A percentile compares a stretch with the other conserved stretches of the same genome.
phyloP scores from a whole-genome alignment of 1,140 invertebrate genomes.

The Aphelinus atriplicis region DNA sequence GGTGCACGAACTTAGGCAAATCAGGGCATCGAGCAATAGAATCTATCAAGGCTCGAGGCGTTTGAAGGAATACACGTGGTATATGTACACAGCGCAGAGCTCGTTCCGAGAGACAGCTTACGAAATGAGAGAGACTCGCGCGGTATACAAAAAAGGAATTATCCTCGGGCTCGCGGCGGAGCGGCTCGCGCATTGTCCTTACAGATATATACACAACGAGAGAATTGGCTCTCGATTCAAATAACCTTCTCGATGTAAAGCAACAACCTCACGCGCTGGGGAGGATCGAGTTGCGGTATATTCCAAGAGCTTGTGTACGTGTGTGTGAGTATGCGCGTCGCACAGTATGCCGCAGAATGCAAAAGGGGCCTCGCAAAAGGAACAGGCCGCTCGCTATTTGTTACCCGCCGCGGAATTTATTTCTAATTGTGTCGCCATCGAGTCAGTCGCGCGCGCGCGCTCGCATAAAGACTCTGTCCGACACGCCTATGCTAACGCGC shows the following conservation, averaged over 20 bases:
- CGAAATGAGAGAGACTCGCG: background rate
- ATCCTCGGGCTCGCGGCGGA: slow-evolving; percentile 1
- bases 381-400: slow-evolving; percentile 27
- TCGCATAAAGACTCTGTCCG: slow-evolving; percentile 2
- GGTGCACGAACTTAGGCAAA: background rate
- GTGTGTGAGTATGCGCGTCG: too few species aligned
- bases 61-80: background rate
- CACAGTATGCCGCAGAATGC: background rate
- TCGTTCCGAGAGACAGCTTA: background rate
- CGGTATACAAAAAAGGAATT: slow-evolving; percentile 22
- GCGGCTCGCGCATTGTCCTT: background rate
- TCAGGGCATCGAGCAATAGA: background rate
- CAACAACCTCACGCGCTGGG: slow-evolving; percentile 10
- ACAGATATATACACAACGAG: background rate
- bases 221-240: slow-evolving; percentile 37
- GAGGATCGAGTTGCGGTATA: background rate
- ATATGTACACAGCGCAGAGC: background rate
- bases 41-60: slow-evolving; percentile 1
- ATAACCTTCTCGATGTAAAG: slow-evolving; percentile 10
- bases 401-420: slow-evolving; percentile 40
- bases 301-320: too few species aligned
- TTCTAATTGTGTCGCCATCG: slow-evolving; percentile 41
- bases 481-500: slow-evolving; percentile 35
- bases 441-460: background rate
- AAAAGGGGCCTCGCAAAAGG: background rate